phyloP scores from a whole-genome alignment of 2,797 vertebrate species.

The Urocyon cinereoargenteus region DNA sequence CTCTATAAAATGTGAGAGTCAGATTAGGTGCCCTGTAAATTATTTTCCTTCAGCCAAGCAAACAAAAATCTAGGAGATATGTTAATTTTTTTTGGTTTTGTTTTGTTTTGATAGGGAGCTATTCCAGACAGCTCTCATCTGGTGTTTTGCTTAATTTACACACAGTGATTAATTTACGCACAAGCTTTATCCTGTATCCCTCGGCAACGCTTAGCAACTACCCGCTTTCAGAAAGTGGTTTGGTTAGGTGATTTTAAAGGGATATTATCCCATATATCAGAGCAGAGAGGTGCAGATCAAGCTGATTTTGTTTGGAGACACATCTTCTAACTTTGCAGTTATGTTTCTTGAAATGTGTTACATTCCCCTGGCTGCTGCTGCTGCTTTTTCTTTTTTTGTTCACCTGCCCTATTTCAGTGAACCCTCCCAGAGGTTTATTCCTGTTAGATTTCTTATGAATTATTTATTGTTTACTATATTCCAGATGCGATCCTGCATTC shows the following conservation, averaged over 20 bases:
- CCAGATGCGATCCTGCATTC: not conserved
- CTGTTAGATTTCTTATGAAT: not conserved
- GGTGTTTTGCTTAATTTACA: slow-evolving; percentile 82
- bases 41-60: not conserved
- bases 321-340: not conserved
- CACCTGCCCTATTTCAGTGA: not conserved
- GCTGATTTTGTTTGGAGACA: not conserved
- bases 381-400: not conserved
- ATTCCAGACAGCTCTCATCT: slow-evolving; percentile 78
- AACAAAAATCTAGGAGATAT: not conserved
- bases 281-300: not conserved
- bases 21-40: not conserved
- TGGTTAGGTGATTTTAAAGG: slow-evolving; percentile 58
- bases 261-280: not conserved
- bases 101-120: slow-evolving; percentile 65
- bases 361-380: too few species aligned
- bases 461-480: not conserved
- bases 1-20: not conserved
- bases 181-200: slow-evolving; percentile 69
- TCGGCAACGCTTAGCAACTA: slow-evolving; percentile 73
- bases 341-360: not conserved
- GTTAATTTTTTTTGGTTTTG: not conserved
- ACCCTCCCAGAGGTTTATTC: not conserved
- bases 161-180: slow-evolving; percentile 79
- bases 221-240: slow-evolving; percentile 30